Evolutionary conservation across 2,888 invertebrate genomes (phyloP).

Genomic region (Cantharis nigra): DNA sequence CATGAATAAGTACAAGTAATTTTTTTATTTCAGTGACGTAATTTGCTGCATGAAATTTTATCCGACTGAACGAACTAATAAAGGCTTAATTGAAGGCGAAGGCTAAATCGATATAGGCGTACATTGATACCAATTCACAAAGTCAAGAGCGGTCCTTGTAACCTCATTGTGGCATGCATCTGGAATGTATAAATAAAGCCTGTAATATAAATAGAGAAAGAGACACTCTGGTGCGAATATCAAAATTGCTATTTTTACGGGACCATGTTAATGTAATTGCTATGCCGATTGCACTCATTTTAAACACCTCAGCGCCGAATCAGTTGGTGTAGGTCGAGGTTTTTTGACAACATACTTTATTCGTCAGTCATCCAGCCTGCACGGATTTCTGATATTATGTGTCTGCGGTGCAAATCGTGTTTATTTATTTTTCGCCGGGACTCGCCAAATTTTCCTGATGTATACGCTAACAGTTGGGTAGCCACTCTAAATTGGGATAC

Average conservation of each 20-base stretch:
- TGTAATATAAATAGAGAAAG: conserved; percentile 31
- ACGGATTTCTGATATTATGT: conserved; percentile 4
- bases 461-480: not conserved
- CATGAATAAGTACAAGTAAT: not conserved
- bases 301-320: conserved; percentile 24
- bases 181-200: conserved; percentile 32
- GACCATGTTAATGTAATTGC: conserved; percentile 28
- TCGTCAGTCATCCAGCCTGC: conserved; percentile 20
- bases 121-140: conserved; percentile 33
- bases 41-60: conserved; percentile 14
- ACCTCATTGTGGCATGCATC: conserved; percentile 38
- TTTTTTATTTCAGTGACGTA: not conserved
- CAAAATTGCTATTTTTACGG: conserved; percentile 30
- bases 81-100: conserved; percentile 26
- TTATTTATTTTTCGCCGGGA: not conserved
- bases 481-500: not conserved
- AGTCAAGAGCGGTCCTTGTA: conserved; percentile 44
- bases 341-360: conserved; percentile 20
- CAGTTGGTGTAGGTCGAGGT: conserved; percentile 25
- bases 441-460: not conserved
- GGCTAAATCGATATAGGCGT: conserved; percentile 26
- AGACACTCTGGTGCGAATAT: conserved; percentile 22
- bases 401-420: not conserved
- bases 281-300: conserved; percentile 27
- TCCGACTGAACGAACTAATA: conserved; percentile 24